Conservation (phyloP, 2,797 vertebrate species). For the Labroides dimidiatus region DNA sequence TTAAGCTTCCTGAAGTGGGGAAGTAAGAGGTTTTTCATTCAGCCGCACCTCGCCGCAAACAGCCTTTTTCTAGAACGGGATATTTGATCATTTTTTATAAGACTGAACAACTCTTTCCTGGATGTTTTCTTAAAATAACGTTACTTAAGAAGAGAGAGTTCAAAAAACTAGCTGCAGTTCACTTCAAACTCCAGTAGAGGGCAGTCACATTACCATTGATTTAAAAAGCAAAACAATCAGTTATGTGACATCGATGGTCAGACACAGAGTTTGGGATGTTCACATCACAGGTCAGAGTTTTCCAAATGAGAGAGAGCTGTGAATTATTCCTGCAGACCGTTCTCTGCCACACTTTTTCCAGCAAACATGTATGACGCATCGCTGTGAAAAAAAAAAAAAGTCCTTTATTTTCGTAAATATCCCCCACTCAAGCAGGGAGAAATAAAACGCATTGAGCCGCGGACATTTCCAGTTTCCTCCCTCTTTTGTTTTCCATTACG, state of each 20-base stretch:
- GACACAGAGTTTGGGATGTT: not conserved
- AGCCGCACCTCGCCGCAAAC: no score
- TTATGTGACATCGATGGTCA: not conserved
- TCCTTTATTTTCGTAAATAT: conserved; percentile 10
- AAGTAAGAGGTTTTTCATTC: no score
- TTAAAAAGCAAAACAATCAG: not conserved
- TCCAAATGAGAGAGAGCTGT: not conserved
- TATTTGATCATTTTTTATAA: no score
- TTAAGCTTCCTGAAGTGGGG: no score
- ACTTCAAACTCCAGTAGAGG: conserved; percentile 33
- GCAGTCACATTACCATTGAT: not conserved
- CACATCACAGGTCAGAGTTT: not conserved
- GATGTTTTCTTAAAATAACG: no score
- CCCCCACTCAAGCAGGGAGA: conserved; percentile 39
- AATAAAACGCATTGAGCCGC: conserved; percentile 41
- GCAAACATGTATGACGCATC: conserved; percentile 12
- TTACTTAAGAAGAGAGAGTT: no score
- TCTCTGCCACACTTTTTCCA: not conserved
- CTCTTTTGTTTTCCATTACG: conserved; percentile 57
- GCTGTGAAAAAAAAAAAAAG: conserved; percentile 5
- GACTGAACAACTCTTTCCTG: no score
- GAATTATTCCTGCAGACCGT: not conserved
- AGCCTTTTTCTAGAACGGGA: no score
- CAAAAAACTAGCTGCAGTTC: not conserved
- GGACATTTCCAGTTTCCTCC: conserved; percentile 29